Evolutionary conservation across 2,113 vertebrate species (phyloP).

Genomic region (Carassius carassius): DNA sequence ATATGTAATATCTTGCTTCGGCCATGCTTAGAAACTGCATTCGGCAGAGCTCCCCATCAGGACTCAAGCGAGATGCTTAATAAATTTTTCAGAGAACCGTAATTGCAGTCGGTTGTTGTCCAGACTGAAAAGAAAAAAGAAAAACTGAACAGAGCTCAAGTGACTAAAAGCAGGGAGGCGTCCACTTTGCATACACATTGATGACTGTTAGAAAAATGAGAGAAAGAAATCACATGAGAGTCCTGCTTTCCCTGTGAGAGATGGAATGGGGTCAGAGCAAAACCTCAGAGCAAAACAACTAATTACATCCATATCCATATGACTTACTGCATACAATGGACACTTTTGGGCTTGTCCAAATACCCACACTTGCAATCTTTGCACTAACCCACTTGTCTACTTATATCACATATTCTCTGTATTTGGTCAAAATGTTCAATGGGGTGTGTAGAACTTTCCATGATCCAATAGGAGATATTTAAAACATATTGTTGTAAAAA

Average conservation of each 20-base stretch:
- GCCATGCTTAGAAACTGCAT: not conserved
- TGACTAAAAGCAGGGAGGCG: conserved; percentile 19
- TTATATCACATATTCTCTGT: not conserved
- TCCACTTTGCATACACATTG: conserved; percentile 26
- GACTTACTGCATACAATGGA: too few species aligned
- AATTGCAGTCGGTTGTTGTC: conserved; percentile 18
- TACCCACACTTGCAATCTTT: too few species aligned
- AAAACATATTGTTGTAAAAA: not conserved
- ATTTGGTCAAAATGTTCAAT: not conserved
- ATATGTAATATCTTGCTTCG: not conserved
- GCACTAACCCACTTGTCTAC: too few species aligned
- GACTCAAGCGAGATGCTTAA: not conserved
- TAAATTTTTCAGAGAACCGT: not conserved
- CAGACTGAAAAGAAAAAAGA: not conserved
- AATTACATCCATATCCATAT: not conserved
- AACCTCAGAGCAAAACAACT: conserved; percentile 27
- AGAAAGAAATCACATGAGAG: conserved; percentile 38
- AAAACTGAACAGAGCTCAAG: conserved; percentile 18
- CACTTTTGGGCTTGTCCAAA: too few species aligned
- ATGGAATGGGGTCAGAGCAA: conserved; percentile 42
- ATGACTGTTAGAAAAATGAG: conserved; percentile 25
- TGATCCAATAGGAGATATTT: not conserved
- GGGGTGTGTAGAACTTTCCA: not conserved
- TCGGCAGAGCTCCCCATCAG: not conserved
- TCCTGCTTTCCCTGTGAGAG: conserved; percentile 25